Conservation (phyloP, 2,797 vertebrate genomes). For the Hipposideros larvatus region DNA sequence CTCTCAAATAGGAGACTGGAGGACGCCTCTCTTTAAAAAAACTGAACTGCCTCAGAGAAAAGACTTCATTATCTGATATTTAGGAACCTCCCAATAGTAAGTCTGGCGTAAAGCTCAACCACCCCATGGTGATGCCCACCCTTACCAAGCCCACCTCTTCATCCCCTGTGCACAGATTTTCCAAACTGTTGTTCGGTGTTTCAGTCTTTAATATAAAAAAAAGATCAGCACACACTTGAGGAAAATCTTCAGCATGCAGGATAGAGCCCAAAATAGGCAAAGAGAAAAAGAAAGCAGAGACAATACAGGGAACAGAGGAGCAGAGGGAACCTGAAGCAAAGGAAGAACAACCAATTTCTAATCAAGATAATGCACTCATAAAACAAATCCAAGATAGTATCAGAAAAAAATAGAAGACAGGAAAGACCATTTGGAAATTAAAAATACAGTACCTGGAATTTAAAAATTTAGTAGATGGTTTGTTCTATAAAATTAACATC, state of each 20-base stretch:
- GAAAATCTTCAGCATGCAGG: neutral
- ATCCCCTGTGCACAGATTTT: neutral
- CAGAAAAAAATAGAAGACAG: neutral
- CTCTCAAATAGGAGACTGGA: neutral
- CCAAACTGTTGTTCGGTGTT: neutral
- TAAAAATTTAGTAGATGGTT: constrained; percentile 3
- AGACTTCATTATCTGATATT: neutral
- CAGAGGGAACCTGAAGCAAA: neutral
- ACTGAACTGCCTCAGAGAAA: neutral
- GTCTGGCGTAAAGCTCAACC: neutral
- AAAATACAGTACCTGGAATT: constrained; percentile 20
- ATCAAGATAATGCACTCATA: neutral
- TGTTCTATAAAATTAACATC: constrained; percentile 1
- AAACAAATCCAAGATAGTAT: constrained; percentile 19
- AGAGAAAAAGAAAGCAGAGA: neutral
- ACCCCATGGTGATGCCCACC: neutral
- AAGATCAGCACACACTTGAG: neutral
- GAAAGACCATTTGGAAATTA: constrained; percentile 22
- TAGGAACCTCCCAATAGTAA: neutral
- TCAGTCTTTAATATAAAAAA: neutral
- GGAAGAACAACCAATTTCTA: neutral
- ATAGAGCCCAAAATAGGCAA: neutral
- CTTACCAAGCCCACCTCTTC: neutral
- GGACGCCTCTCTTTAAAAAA: neutral
- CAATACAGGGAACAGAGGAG: neutral